Percentiles rank a stretch among this genome's conserved stretches.
phyloP scores from a whole-genome alignment of 2,113 vertebrate genomes.

The Pollachius pollachius region DNA sequence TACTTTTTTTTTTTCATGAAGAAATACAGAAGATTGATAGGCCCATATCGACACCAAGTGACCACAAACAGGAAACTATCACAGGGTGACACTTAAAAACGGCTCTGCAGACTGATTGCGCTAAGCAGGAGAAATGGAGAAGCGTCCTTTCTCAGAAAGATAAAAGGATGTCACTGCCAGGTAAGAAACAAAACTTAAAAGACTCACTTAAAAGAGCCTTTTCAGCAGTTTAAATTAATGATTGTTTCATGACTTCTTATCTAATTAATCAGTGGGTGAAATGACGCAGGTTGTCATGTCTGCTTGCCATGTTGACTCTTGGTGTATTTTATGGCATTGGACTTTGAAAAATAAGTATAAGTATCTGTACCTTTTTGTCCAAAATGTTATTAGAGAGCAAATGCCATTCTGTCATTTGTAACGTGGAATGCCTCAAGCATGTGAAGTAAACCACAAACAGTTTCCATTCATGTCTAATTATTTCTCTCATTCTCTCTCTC shows the following conservation, averaged over 20 bases:
- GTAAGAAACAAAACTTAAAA: constrained; percentile 41
- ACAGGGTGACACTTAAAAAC: constrained; percentile 45
- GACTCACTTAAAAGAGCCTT: not conserved
- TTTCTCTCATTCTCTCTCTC: constrained; percentile 4
- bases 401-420: constrained; percentile 35
- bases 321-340: not conserved
- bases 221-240: not conserved
- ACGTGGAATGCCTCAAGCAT: constrained; percentile 23
- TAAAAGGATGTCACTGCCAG: constrained; percentile 79
- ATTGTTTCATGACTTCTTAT: too few relatives aligned
- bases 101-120: constrained; percentile 49
- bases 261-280: too few relatives aligned
- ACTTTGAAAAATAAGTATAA: not conserved
- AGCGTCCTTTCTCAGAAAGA: constrained; percentile 64
- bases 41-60: constrained; percentile 42
- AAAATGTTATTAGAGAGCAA: constrained; percentile 40
- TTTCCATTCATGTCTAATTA: constrained; percentile 51
- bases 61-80: constrained; percentile 45
- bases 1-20: constrained; percentile 30
- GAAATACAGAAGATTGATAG: constrained; percentile 30
- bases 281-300: too few relatives aligned
- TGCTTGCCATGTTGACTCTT: too few relatives aligned
- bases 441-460: constrained; percentile 54
- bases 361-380: not conserved
- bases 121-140: constrained; percentile 68